These are phyloP conservation scores for Teinopalpus imperialis DNA, from an alignment of 2,888 invertebrate genomes.

Conservation along the genomic window DNA sequence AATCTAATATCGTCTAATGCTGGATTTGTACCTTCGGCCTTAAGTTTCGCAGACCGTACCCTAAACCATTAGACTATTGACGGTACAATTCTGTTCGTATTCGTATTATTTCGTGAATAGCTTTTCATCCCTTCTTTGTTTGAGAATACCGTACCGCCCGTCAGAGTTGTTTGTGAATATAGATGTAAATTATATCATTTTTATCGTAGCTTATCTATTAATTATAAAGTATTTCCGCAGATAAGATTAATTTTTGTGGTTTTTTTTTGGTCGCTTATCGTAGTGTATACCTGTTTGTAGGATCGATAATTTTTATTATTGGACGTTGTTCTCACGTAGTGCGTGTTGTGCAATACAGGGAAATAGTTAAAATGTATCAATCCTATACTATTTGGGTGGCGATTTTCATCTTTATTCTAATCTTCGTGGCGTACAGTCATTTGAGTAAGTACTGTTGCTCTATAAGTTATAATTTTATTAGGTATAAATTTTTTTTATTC, in stretches of 20 bases:
- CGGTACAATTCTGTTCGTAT: no score
- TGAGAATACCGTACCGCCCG: no score
- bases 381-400: slow-evolving; percentile 41
- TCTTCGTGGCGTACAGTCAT: slow-evolving; percentile 34
- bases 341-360: slow-evolving; percentile 18
- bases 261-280: slow-evolving; percentile 14
- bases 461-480: no score
- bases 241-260: slow-evolving; percentile 19
- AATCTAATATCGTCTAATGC: no score
- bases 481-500: no score
- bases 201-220: slow-evolving; percentile 22
- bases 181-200: no score
- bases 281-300: neutral
- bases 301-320: slow-evolving; percentile 5
- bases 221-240: slow-evolving; percentile 21
- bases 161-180: no score
- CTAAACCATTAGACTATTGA: no score
- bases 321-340: slow-evolving; percentile 8
- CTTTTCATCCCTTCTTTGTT: no score
- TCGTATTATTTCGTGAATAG: no score
- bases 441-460: slow-evolving; percentile 45
- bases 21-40: no score
- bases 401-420: slow-evolving; percentile 36
- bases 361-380: slow-evolving; percentile 31
- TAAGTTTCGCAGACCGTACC: no score